Base-by-base conservation (phyloP, 2,113 vertebrate species). In the Sinocyclocheilus rhinocerous region DNA sequence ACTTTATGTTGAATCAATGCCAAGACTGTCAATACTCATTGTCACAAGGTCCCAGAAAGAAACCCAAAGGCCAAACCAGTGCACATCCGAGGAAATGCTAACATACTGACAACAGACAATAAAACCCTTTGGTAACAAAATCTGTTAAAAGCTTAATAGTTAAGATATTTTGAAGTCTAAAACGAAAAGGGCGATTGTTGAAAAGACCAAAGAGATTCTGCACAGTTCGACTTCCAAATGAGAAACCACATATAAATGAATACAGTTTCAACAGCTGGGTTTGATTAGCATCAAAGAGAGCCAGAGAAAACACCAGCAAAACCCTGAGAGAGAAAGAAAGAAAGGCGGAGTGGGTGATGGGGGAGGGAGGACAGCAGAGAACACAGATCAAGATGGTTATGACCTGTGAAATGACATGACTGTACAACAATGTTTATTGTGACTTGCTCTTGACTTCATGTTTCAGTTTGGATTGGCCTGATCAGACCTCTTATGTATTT, bases 191-290 rank as follows among this genome's bases (percentile, higher is more conserved):
- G 39, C 3, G 36, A 18, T 65, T 26, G 59, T 61, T 42, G 59
- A 81, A 45, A 81, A 81, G 79, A 81, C 79, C 65, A 81, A 81
- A 81, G 79, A 65, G 59, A 65, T 81, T 79, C 39, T 65, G 59
- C 39, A 65, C 52, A 84, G 85, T 85, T 85, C 26, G 16, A 86
- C 87, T 33, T 48, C 63, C 83, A 90, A 83, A 81, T 15, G 29
- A 90, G 55, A 93, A 89, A 88, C 77, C 86, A 36, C 90, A 91
- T 89, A 90, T 86, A 91, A 94, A 93, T 83, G 57, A 92, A 88
- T 83, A 81, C 85, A 50, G 87, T 75, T 90, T 87, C 33, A 57
- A 88, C 93, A 93, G 87, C 91, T 93, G 93, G 89, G 86, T 92
- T 88, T 78, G 63, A 92, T 93, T 92, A 92, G 75, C 83, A 86